Evolutionary conservation across 53 echinoderm and acorn worm species (phyloP).

Genomic region (Mesocentrotus franciscanus): DNA sequence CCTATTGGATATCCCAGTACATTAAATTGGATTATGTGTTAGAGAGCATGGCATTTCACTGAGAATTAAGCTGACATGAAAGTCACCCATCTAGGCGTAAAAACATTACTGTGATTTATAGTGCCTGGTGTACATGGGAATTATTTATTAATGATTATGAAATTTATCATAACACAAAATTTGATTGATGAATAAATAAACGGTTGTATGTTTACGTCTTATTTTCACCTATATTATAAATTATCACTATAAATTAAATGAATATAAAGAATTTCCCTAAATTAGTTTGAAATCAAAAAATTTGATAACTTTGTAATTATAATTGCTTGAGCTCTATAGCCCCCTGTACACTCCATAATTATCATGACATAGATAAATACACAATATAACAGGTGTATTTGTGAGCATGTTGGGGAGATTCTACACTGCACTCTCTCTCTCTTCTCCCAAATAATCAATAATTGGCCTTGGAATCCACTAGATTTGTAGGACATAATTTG

Average conservation of each 20-base stretch:
- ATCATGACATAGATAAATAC: not conserved
- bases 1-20: not conserved
- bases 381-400: not conserved
- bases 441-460: constrained; percentile 36
- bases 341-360: not conserved
- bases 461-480: constrained; percentile 27
- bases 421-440: not conserved
- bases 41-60: not conserved
- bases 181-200: no score
- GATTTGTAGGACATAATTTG: constrained; percentile 30
- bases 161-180: no score
- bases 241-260: no score
- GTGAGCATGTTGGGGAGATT: not conserved
- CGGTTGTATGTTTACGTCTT: no score
- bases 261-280: no score
- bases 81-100: not conserved
- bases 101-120: not conserved
- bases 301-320: no score
- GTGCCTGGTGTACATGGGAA: not conserved
- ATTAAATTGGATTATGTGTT: not conserved
- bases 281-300: no score
- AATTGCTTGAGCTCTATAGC: not conserved
- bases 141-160: not conserved
- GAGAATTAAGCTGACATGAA: not conserved
- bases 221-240: no score